Evolutionary conservation across 2,888 invertebrate genomes (phyloP).

Genomic region (Pseudolycoriella hygida): DNA sequence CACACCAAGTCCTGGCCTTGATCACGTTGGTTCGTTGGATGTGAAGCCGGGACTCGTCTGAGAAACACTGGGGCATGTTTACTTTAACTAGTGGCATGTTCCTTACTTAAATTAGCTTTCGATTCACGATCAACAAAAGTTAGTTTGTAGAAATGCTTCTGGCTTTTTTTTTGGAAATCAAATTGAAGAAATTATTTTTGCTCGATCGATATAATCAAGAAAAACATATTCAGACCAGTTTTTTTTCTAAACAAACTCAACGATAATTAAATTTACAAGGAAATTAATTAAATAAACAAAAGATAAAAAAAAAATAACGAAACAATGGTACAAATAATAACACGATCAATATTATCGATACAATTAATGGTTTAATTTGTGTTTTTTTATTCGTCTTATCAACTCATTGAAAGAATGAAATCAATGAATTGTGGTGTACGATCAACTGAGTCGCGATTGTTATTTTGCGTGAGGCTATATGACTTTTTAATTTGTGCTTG

Average conservation of each 20-base stretch:
- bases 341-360: no score
- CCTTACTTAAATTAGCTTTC: no score
- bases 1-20: conserved; percentile 38
- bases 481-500: not conserved
- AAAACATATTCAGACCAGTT: not conserved
- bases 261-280: not conserved
- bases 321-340: not conserved
- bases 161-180: not conserved
- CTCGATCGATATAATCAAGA: not conserved
- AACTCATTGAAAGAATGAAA: no score
- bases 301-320: not conserved
- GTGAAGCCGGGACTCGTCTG: conserved; percentile 44
- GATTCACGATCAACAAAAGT: not conserved
- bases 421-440: no score
- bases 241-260: not conserved
- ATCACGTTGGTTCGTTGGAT: conserved; percentile 47
- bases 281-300: not conserved
- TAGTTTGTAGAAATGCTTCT: not conserved
- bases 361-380: no score
- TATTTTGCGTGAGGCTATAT: not conserved
- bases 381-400: no score
- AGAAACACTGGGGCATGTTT: conserved; percentile 43
- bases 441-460: not conserved
- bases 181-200: no score
- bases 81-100: no score